Conservation (phyloP, 1,140 invertebrate genomes). For the Brachionus calyciflorus region DNA sequence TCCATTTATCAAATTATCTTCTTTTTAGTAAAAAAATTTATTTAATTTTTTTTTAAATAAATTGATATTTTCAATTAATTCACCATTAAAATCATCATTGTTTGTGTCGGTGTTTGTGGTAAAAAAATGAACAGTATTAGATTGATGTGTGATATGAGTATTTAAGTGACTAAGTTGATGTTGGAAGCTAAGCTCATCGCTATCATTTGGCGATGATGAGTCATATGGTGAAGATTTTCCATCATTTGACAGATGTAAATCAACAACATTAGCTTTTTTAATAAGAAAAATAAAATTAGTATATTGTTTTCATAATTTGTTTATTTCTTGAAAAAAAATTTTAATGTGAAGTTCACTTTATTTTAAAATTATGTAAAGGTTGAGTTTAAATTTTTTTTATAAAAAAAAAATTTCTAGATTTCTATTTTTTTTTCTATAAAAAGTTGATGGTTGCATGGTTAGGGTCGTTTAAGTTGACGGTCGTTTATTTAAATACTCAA, state of each 20-base stretch:
- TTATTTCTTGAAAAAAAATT: background rate
- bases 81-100: constrained; percentile 5
- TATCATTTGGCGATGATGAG: background rate
- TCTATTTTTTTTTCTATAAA: background rate
- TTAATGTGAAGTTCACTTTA: constrained; percentile 31
- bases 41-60: background rate
- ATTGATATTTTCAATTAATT: no score
- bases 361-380: constrained; percentile 9
- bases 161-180: background rate
- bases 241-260: constrained; percentile 6
- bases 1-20: background rate
- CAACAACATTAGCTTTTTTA: constrained; percentile 26
- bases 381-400: background rate
- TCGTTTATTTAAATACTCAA: background rate
- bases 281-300: background rate
- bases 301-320: background rate
- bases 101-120: background rate
- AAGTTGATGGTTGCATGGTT: constrained; percentile 39
- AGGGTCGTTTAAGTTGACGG: constrained; percentile 44
- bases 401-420: constrained; percentile 8
- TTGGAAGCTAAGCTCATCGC: background rate
- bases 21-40: background rate
- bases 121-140: constrained; percentile 6
- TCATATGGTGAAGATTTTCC: background rate
- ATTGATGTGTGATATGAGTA: background rate